A percentile compares a stretch with the other conserved stretches of the same genome.
phyloP scores from a whole-genome alignment of 2,888 invertebrate genomes.

The Drosophila paramelanica region DNA sequence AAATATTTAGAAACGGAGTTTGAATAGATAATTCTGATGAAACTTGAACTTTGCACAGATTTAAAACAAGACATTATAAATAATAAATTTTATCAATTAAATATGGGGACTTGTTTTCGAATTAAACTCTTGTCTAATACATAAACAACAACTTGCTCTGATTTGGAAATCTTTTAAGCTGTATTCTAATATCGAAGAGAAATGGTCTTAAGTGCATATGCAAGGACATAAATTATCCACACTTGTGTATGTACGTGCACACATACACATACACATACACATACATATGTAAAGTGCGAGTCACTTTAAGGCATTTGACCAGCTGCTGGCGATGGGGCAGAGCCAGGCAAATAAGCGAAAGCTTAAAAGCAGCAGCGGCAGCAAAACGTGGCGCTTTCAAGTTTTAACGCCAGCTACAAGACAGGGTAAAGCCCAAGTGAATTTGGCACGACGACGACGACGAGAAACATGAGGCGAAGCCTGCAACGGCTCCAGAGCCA shows the following conservation, averaged over 20 bases:
- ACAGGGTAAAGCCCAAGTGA: slow-evolving; percentile 64
- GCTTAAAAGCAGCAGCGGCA: slow-evolving; percentile 47
- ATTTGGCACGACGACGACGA: slow-evolving; percentile 50
- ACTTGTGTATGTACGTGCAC: background rate
- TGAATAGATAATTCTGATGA: too few species aligned
- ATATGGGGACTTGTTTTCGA: background rate
- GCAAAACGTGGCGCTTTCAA: slow-evolving; percentile 58
- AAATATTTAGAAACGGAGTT: too few species aligned
- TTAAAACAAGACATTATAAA: too few species aligned
- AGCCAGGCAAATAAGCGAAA: slow-evolving; percentile 39
- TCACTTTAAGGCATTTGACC: slow-evolving; percentile 45
- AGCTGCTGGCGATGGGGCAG: slow-evolving; percentile 26
- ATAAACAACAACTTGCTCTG: slow-evolving; percentile 4
- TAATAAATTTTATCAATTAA: too few species aligned
- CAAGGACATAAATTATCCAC: slow-evolving; percentile 13
- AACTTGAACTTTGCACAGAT: too few species aligned
- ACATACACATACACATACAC: background rate
- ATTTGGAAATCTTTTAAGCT: slow-evolving; percentile 23
- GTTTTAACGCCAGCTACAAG: slow-evolving; percentile 66
- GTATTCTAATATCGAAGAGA: slow-evolving; percentile 6
- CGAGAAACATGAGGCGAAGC: slow-evolving; percentile 29
- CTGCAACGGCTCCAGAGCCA: slow-evolving; percentile 32
- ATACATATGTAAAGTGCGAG: background rate
- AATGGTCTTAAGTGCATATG: slow-evolving; percentile 1
- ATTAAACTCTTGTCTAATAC: slow-evolving; percentile 10